phyloP scores from a whole-genome alignment of 2,888 invertebrate genomes.

The Gasteruption jaculator region DNA sequence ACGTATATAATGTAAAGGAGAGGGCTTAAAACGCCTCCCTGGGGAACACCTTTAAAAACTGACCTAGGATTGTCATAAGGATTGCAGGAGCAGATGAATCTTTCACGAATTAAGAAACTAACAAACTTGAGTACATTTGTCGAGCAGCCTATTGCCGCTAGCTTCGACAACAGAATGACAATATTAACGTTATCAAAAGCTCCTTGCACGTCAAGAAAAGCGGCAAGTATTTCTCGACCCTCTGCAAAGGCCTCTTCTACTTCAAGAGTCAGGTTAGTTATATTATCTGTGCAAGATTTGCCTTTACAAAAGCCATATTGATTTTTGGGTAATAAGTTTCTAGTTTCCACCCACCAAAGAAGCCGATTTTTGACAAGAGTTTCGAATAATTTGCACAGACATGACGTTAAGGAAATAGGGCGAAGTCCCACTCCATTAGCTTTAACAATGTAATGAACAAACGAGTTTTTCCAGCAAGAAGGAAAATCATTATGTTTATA shows the following conservation, averaged over 20 bases:
- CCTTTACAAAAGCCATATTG: slow-evolving; percentile 11
- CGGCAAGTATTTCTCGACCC: slow-evolving; percentile 1
- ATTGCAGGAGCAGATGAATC: slow-evolving; percentile 1
- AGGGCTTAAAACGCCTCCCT: slow-evolving; percentile 16
- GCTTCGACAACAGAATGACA: background rate
- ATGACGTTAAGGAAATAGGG: slow-evolving; percentile 7
- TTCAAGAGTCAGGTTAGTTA: background rate
- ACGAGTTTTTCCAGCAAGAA: slow-evolving; percentile 2
- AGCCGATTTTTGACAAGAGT: slow-evolving; percentile 5
- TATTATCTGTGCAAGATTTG: slow-evolving; percentile 1
- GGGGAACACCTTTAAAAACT: slow-evolving; percentile 14
- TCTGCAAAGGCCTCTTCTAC: slow-evolving; percentile 10
- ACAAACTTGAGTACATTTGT: slow-evolving; percentile 2
- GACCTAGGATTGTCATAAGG: slow-evolving; percentile 1
- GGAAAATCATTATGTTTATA: background rate
- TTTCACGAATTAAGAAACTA: slow-evolving; percentile 2
- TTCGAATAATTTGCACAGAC: slow-evolving; percentile 8
- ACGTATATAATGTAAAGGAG: slow-evolving; percentile 11
- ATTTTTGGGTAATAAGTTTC: background rate
- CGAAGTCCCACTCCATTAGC: background rate
- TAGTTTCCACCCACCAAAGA: slow-evolving; percentile 5
- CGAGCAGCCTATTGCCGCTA: slow-evolving; percentile 8
- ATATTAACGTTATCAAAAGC: slow-evolving; percentile 10
- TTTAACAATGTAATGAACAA: slow-evolving; percentile 6
- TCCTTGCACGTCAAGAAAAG: slow-evolving; percentile 5